phyloP scores from a whole-genome alignment of 2,797 vertebrate genomes.

The Lutjanus campechanus region DNA sequence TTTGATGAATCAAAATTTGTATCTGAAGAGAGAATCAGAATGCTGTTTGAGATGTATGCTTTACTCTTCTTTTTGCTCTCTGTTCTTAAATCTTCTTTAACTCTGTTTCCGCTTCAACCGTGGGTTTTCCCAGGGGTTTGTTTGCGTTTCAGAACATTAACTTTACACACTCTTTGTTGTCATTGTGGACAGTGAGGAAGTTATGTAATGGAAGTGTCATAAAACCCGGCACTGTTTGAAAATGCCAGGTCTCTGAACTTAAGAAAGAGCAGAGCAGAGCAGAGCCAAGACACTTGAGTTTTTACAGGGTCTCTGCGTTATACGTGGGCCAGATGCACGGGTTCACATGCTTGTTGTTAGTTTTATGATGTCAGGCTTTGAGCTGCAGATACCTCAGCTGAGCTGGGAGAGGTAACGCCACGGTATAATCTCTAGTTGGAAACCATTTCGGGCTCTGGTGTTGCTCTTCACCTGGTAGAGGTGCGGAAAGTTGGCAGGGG shows the following conservation, averaged over 20 bases:
- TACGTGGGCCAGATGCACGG: conserved; percentile 72
- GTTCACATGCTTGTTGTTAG: conserved; percentile 79
- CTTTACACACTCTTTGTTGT: conserved; percentile 87
- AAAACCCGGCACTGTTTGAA: conserved; percentile 79
- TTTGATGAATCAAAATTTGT: no score
- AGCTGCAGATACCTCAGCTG: conserved; percentile 71
- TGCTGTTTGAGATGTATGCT: background rate
- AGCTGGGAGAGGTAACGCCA: conserved; percentile 52
- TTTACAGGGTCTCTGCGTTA: conserved; percentile 75
- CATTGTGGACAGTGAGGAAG: conserved; percentile 78
- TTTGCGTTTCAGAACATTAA: conserved; percentile 87
- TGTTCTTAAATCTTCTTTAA: conserved; percentile 21
- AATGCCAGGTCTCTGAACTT: conserved; percentile 78
- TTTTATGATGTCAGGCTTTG: conserved; percentile 82
- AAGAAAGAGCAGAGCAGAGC: conserved; percentile 78
- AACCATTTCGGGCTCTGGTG: conserved; percentile 44
- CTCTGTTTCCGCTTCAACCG: conserved; percentile 52
- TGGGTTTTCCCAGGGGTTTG: conserved; percentile 72
- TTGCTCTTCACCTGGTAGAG: conserved; percentile 66
- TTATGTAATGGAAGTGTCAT: conserved; percentile 84
- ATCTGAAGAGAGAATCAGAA: no score
- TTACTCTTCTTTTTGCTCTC: background rate
- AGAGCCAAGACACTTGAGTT: conserved; percentile 70
- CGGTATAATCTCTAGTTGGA: conserved; percentile 65
- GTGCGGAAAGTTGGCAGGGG: conserved; percentile 67